phyloP scores from a whole-genome alignment of 2,888 invertebrate genomes.

The Brassicogethes aeneus region DNA sequence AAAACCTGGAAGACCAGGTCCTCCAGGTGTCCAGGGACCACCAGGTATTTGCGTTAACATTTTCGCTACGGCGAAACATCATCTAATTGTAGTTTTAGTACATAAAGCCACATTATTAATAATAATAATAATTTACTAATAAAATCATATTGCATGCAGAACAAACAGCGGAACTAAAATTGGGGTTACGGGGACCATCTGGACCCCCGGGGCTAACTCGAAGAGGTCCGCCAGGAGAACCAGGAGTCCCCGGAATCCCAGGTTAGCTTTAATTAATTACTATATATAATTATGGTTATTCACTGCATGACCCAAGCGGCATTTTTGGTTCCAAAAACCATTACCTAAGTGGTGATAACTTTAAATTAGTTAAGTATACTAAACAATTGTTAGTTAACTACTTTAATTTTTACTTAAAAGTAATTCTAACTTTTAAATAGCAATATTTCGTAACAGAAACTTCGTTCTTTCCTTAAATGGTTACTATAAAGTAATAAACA shows the following conservation, averaged over 20 bases:
- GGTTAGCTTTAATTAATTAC: conserved; percentile 35
- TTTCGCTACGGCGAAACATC: neutral
- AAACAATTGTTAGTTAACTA: too few species aligned
- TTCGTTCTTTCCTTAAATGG: too few species aligned
- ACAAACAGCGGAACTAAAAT: conserved; percentile 48
- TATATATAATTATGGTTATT: neutral
- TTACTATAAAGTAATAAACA: too few species aligned
- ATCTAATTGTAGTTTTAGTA: neutral
- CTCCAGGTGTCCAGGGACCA: conserved; percentile 58
- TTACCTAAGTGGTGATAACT: too few species aligned
- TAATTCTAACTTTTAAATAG: too few species aligned
- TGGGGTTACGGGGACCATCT: conserved; percentile 58
- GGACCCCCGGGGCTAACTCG: conserved; percentile 52
- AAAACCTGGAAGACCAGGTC: conserved; percentile 60
- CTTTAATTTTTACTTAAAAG: too few species aligned
- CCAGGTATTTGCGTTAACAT: conserved; percentile 44
- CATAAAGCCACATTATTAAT: too few species aligned
- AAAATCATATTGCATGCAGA: conserved; percentile 37
- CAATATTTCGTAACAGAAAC: too few species aligned
- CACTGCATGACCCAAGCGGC: conserved; percentile 1
- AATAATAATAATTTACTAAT: too few species aligned
- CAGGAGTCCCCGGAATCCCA: conserved; percentile 49
- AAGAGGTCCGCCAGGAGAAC: conserved; percentile 45
- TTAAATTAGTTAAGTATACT: too few species aligned
- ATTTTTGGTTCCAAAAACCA: too few species aligned